phyloP scores from a whole-genome alignment of 2,113 vertebrate species.

The Pelodiscus sinensis region DNA sequence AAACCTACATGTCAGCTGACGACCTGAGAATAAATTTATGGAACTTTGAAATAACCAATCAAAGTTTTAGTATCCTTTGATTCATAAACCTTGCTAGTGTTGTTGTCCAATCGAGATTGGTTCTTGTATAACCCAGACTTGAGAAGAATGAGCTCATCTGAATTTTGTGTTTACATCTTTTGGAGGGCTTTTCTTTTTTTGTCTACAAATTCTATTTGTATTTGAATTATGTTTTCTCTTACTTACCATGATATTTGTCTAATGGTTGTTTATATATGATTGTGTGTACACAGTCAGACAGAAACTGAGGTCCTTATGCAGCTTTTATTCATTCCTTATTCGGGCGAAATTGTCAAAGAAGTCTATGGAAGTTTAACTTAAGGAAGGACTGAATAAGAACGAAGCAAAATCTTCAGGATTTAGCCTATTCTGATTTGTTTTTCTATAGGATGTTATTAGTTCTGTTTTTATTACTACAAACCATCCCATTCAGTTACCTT shows the following conservation, averaged over 20 bases:
- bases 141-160: neutral
- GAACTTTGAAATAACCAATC: slow-evolving; percentile 97
- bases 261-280: neutral
- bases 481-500: neutral
- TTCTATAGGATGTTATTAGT: no score
- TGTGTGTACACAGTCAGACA: neutral
- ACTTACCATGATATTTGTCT: neutral
- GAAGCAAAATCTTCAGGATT: neutral
- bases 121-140: neutral
- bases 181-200: neutral
- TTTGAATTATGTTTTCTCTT: neutral
- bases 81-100: neutral
- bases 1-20: slow-evolving; percentile 96
- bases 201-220: neutral
- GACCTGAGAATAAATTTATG: slow-evolving; percentile 97
- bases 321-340: neutral
- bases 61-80: slow-evolving; percentile 97
- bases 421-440: neutral
- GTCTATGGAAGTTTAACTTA: neutral
- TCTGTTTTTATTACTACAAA: neutral
- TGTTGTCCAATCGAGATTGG: neutral
- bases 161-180: neutral
- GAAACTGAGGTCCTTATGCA: neutral
- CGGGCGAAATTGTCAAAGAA: neutral
- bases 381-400: neutral